A percentile compares a stretch with the other conserved stretches of the same genome.
Conservation (phyloP, 2,797 vertebrate genomes). For the Phalanger gymnotis region DNA sequence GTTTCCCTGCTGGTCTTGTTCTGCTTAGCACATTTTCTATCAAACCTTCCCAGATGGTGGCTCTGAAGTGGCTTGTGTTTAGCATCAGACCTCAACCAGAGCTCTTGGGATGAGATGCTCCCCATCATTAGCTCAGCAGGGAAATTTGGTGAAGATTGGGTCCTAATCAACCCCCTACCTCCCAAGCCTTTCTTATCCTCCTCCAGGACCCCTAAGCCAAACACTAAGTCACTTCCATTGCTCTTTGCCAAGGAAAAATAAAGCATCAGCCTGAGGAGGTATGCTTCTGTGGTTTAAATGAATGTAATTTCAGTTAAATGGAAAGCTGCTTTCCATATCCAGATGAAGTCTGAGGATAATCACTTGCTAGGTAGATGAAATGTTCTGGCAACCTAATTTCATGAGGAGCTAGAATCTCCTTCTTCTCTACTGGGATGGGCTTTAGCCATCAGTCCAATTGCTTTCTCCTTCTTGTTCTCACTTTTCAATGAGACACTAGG, state of each 20-base stretch:
- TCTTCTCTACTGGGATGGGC: background rate
- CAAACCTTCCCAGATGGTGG: constrained; percentile 7
- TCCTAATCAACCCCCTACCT: background rate
- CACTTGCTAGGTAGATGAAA: background rate
- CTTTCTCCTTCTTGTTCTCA: background rate
- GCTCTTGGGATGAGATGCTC: constrained; percentile 35
- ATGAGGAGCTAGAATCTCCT: too few species aligned
- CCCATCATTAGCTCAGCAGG: constrained; percentile 31
- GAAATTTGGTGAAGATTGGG: background rate
- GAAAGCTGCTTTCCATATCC: background rate
- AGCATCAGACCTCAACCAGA: constrained; percentile 30
- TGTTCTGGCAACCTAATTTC: background rate
- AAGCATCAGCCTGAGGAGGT: background rate
- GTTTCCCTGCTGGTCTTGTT: constrained; percentile 34
- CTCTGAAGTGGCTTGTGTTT: constrained; percentile 18
- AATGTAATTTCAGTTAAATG: background rate
- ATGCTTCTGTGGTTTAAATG: background rate
- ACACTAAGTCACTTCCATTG: background rate
- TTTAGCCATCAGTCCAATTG: background rate
- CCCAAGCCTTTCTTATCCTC: background rate
- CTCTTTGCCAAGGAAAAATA: background rate
- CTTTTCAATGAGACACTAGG: background rate
- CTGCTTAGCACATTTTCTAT: constrained; percentile 14
- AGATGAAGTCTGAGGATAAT: background rate
- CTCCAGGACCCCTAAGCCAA: background rate